A percentile compares a stretch with the other conserved stretches of the same genome.
phyloP scores from a whole-genome alignment of 2,797 vertebrate genomes.

The Cryptoprocta ferox region DNA sequence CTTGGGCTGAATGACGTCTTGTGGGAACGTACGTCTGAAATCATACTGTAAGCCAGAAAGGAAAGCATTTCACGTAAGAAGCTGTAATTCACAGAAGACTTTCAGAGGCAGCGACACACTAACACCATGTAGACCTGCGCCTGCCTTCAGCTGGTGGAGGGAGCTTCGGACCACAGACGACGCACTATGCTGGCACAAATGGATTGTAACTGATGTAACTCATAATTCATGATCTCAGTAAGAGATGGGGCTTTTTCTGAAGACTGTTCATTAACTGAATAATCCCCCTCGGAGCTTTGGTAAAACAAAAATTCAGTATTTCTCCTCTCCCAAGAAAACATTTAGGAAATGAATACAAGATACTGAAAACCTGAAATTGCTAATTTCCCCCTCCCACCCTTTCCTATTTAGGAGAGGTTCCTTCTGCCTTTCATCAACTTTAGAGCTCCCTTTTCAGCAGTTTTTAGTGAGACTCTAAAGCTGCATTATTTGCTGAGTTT shows the following conservation, averaged over 20 bases:
- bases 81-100: background rate
- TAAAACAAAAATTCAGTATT: constrained; percentile 20
- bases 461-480: background rate
- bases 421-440: background rate
- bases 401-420: background rate
- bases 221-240: background rate
- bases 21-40: background rate
- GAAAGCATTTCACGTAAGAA: background rate
- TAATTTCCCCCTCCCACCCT: background rate
- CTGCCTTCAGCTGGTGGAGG: background rate
- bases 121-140: background rate
- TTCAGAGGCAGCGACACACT: background rate
- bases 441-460: background rate
- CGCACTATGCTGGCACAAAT: fast-evolving
- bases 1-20: background rate
- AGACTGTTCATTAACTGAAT: background rate
- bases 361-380: background rate
- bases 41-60: background rate
- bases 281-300: background rate
- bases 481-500: background rate
- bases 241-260: background rate
- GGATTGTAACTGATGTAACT: background rate
- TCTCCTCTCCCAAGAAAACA: background rate
- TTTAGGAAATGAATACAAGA: background rate
- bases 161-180: background rate